Percentiles rank a stretch among this genome's conserved stretches.
Conservation (phyloP, 2,888 invertebrate genomes). For the Diarsia mendica region DNA sequence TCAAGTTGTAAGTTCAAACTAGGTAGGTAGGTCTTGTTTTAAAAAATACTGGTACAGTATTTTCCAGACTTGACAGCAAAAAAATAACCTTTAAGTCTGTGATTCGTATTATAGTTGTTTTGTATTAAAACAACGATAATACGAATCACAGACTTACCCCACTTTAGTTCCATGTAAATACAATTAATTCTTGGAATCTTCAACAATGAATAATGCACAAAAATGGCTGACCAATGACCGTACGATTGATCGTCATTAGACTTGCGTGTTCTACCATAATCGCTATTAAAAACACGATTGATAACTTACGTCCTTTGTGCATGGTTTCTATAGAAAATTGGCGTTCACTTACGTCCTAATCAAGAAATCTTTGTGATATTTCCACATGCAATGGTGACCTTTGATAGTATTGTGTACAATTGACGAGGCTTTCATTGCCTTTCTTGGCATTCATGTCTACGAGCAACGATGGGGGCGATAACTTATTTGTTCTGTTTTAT, state of each 20-base stretch:
- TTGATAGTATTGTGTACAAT: slow-evolving; percentile 37
- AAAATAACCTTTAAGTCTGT: neutral
- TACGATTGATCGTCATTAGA: slow-evolving; percentile 37
- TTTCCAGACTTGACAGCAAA: no score
- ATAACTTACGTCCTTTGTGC: slow-evolving; percentile 43
- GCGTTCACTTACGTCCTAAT: slow-evolving; percentile 54
- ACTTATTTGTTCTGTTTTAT: slow-evolving; percentile 40
- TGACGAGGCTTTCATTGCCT: slow-evolving; percentile 31
- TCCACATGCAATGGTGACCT: slow-evolving; percentile 62
- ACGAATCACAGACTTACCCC: neutral
- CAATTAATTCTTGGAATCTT: slow-evolving; percentile 11
- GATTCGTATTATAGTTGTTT: no score
- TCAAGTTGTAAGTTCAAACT: neutral
- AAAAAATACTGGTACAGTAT: neutral
- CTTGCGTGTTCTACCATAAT: slow-evolving; percentile 59
- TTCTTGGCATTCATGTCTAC: slow-evolving; percentile 36
- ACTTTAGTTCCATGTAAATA: neutral
- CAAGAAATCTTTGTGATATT: slow-evolving; percentile 57
- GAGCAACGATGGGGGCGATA: slow-evolving; percentile 8
- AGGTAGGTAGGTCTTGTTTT: no score
- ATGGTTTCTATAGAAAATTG: slow-evolving; percentile 49
- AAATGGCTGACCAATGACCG: slow-evolving; percentile 12
- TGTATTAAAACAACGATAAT: neutral
- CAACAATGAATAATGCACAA: slow-evolving; percentile 29
- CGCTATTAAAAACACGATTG: slow-evolving; percentile 46